phyloP scores from a whole-genome alignment of 1,140 invertebrate species.

The Trichoplusia ni region DNA sequence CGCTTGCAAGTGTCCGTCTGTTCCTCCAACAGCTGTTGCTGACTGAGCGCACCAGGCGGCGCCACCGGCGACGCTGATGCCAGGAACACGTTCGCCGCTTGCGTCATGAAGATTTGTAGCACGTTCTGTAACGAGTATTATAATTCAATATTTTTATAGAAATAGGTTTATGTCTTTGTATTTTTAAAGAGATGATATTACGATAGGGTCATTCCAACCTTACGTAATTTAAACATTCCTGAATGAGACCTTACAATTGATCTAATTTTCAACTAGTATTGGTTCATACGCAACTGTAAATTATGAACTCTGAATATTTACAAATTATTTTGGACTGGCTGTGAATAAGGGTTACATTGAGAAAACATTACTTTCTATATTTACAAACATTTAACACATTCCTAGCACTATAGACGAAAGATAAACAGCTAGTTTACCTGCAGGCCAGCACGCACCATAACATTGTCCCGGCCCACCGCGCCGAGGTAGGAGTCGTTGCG shows the following conservation, averaged over 20 bases:
- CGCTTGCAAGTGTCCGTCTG: slow-evolving; percentile 98
- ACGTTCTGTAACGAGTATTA: slow-evolving; percentile 86
- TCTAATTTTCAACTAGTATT: too few species aligned
- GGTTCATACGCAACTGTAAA: too few species aligned
- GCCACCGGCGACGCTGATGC: slow-evolving; percentile 90
- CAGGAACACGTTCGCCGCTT: slow-evolving; percentile 97
- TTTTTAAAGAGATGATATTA: too few species aligned
- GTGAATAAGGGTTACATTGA: too few species aligned
- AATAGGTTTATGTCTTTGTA: too few species aligned
- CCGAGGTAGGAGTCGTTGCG: slow-evolving; percentile 92
- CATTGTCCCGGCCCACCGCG: slow-evolving; percentile 89
- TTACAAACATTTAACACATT: neutral
- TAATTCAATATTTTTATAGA: neutral
- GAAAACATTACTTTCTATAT: too few species aligned
- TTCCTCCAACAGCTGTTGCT: slow-evolving; percentile 88
- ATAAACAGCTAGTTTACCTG: slow-evolving; percentile 83
- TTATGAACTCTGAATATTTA: too few species aligned
- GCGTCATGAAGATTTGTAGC: slow-evolving; percentile 96
- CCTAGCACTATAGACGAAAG: neutral
- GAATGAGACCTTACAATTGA: too few species aligned
- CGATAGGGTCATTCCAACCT: too few species aligned
- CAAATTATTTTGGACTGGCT: too few species aligned
- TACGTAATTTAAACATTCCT: too few species aligned
- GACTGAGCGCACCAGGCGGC: slow-evolving; percentile 93
- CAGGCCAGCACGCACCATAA: slow-evolving; percentile 89